Percentiles rank a stretch among this genome's conserved stretches.
Conservation (phyloP, 1,140 invertebrate species). For the Melanaphis sacchari region DNA sequence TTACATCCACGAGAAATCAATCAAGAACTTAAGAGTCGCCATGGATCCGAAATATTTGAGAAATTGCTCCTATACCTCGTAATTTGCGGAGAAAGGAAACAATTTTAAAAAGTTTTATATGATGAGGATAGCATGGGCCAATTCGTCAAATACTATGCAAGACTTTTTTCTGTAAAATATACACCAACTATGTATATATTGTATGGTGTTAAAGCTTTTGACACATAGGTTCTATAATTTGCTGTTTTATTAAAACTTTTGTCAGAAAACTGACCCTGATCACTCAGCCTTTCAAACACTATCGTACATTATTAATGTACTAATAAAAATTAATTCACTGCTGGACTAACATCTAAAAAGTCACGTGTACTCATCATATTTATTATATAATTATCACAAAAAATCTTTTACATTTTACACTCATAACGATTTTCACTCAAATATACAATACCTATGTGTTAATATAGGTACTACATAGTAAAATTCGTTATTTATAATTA, state of each 20-base stretch:
- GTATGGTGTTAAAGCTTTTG: neutral
- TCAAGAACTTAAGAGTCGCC: neutral
- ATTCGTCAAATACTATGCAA: no score
- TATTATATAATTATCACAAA: neutral
- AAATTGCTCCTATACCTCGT: neutral
- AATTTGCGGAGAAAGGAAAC: no score
- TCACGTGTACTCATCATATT: neutral
- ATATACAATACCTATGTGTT: neutral
- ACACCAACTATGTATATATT: no score
- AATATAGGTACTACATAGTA: neutral
- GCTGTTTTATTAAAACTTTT: neutral
- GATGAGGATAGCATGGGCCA: no score
- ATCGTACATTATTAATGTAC: neutral
- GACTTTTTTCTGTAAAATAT: no score
- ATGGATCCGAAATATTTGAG: no score
- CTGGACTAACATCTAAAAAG: neutral
- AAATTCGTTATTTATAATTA: neutral
- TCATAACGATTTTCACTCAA: neutral
- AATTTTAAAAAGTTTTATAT: no score
- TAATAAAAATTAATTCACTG: neutral
- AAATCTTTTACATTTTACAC: neutral
- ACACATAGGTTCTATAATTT: neutral
- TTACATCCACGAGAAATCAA: neutral
- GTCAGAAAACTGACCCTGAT: fast-evolving
- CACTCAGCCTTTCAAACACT: neutral